Evolutionary conservation across 2,888 invertebrate species (phyloP), one percentile per base, ranked within the genome.

Genomic region (Caenorhabditis japonica): DNA sequence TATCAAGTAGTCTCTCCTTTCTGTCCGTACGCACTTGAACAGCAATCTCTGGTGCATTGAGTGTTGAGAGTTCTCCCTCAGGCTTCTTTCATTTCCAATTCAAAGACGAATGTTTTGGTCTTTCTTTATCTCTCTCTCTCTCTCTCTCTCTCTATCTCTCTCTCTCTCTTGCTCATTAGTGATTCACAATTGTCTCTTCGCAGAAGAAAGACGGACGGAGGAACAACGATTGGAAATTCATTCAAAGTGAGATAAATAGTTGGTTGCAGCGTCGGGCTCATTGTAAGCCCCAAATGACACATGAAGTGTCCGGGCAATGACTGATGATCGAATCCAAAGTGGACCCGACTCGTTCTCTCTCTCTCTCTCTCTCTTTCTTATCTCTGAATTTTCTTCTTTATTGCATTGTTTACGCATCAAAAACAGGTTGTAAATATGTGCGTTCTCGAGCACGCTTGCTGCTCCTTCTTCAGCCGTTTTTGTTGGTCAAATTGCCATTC

Each of bases 201-300:
- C 30, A 4, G 23, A 43, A 13, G 23, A n/a, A 12, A 3, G 43
- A 23, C n/a, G n/a, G n/a, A n/a, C n/a, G n/a, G n/a, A n/a, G n/a
- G n/a, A n/a, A n/a, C n/a, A n/a, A n/a, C n/a, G n/a, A n/a, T n/a
- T n/a, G 59, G 46, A 46, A 39, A 59, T 30, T 30, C 38, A 55
- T 55, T 55, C 55, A 43, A 55, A 60, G 60, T 51, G 51, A 60
- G 60, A 60, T 60, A 34, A 60, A 60, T 60, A 51, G 60, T 60
- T 43, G 51, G 13, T 43, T 17, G 15, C 30, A 1, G 8, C n/a
- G 34, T 5, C 8, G 5, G 4, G 8, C 27, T 1, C 39, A 36
- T 41, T 60, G 59, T 49, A 46, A 46, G 58, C 46, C 49, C 46
- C 21, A 23, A 53, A n/a, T 4, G 23, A 41, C 49, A 25, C 33